phyloP scores from a whole-genome alignment of 1,140 invertebrate genomes.

The Drosophila tsacasi region DNA sequence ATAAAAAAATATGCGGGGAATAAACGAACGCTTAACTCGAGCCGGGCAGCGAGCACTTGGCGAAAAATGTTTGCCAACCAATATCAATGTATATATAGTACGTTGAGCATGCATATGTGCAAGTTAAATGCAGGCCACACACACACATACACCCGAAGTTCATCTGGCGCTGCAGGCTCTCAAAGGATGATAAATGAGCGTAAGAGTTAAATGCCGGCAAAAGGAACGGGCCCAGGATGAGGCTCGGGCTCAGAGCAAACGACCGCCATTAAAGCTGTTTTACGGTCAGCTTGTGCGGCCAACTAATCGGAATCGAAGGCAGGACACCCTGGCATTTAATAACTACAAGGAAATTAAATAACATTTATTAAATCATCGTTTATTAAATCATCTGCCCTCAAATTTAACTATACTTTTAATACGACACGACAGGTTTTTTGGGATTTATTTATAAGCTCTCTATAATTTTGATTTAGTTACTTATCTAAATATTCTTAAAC shows the following conservation, averaged over 20 bases:
- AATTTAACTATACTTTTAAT: background rate
- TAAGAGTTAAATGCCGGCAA: conserved; percentile 74
- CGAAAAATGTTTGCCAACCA: conserved; percentile 67
- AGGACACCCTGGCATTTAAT: background rate
- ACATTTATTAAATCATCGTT: background rate
- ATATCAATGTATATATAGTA: conserved; percentile 31
- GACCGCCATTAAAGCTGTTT: conserved; percentile 75
- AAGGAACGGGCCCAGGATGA: conserved; percentile 37
- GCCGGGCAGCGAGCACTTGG: conserved; percentile 52
- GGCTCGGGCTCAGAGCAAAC: conserved; percentile 49
- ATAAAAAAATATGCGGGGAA: conserved; percentile 77
- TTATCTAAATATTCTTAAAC: background rate
- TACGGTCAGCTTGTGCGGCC: conserved; percentile 62
- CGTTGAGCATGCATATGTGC: conserved; percentile 31
- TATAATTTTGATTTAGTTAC: background rate
- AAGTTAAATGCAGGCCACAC: conserved; percentile 53
- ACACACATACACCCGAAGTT: conserved; percentile 40
- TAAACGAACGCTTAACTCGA: conserved; percentile 67
- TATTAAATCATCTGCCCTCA: background rate
- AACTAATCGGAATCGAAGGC: background rate
- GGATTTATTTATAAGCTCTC: background rate
- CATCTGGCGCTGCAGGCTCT: conserved; percentile 64
- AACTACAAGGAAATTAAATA: conserved; percentile 6
- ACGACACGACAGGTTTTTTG: background rate
- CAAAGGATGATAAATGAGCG: conserved; percentile 79